phyloP scores from a whole-genome alignment of 2,888 invertebrate species.

The Hipparchia sbordonii region DNA sequence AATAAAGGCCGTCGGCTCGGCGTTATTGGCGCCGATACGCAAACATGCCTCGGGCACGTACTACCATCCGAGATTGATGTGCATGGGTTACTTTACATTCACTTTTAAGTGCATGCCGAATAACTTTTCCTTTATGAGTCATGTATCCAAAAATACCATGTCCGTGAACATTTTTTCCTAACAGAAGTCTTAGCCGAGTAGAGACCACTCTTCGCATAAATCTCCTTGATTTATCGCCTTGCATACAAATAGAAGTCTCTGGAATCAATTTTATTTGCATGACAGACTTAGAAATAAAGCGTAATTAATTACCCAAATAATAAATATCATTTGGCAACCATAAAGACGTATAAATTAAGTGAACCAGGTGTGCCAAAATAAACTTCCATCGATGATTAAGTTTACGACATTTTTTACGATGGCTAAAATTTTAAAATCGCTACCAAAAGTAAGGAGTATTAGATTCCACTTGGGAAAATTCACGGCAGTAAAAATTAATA shows the following conservation, averaged over 20 bases:
- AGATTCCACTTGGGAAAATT: constrained; percentile 15
- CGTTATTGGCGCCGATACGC: constrained; percentile 58
- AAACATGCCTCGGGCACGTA: constrained; percentile 52
- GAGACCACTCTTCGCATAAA: constrained; percentile 8
- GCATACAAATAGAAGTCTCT: constrained; percentile 42
- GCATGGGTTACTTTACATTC: constrained; percentile 53
- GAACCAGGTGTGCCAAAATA: constrained; percentile 56
- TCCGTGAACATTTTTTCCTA: constrained; percentile 21
- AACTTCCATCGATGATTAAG: constrained; percentile 50
- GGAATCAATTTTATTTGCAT: constrained; percentile 44
- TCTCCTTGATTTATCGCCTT: constrained; percentile 28
- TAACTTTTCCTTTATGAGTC: constrained; percentile 30
- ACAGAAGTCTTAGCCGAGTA: constrained; percentile 1
- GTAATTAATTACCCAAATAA: constrained; percentile 34
- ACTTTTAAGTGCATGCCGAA: constrained; percentile 39
- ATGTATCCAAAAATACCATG: constrained; percentile 22
- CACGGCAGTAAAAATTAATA: constrained; percentile 6
- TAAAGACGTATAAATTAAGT: constrained; percentile 49
- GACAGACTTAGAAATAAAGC: constrained; percentile 43
- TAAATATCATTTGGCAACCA: constrained; percentile 35
- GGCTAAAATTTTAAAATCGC: constrained; percentile 21
- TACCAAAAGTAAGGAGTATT: constrained; percentile 33
- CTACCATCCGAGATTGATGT: constrained; percentile 52
- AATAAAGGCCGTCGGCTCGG: constrained; percentile 59
- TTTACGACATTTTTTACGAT: constrained; percentile 42